Base-by-base conservation (phyloP, 1,140 invertebrate genomes). In the Rhagoletis pomonella region DNA sequence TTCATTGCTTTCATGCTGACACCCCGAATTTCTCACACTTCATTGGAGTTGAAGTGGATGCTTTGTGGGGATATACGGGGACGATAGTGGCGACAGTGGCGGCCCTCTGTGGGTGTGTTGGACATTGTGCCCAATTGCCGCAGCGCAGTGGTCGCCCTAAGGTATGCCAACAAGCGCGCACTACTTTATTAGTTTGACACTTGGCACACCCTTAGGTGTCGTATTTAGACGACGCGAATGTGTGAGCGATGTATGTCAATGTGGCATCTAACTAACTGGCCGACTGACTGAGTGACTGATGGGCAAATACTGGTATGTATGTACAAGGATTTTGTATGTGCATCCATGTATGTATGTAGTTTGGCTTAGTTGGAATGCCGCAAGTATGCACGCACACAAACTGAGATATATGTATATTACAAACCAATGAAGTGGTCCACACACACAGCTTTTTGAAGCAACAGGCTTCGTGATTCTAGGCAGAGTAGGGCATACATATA, bases 181-280 rank as follows among this genome's bases (percentile, higher is more conserved):
- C 67, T 55, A 44, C 42, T 73, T 73, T 73, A 73, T 73, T 73
- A 73, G 67, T 73, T 73, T 47, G 39, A 73, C 67, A 73, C 44
- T 73, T 73, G 39, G 42, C 14, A 44, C 67, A 55, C 67, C 67
- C 14, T 14, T 47, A 12, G 67, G 14, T 29, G 67, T 29, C 44
- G 42, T 55, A 55, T 5, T 3, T n/a, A 5, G 42, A 2, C 65
- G 65, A 12, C 29, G 29, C 12, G 19, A 10, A 29, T 12, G n/a
- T 6, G 6, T 12, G 58, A 62, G 60, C 17, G 39, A 73, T 73
- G 17, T 73, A 42, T 73, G 67, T 47, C 42, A 73, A 47, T 73
- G 67, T 73, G 67, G 17, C 67, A 7, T 12, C 39, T 73, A 44
- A 47, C 67, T 69, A 42, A 14, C 12, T 44, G 39, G 65, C 42